phyloP scores from a whole-genome alignment of 2,888 invertebrate species.

The Melanophora roralis region DNA sequence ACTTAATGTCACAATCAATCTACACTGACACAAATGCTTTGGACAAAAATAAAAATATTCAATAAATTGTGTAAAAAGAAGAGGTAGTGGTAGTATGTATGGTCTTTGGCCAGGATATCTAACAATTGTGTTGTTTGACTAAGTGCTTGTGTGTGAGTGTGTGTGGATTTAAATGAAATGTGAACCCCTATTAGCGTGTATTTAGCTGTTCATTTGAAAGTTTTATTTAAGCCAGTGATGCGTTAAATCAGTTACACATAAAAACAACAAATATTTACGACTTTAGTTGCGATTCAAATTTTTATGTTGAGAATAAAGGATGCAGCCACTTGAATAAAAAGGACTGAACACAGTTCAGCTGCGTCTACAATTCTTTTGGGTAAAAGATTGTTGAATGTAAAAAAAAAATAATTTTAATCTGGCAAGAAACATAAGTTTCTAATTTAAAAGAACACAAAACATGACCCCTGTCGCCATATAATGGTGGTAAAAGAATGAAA shows the following conservation, averaged over 20 bases:
- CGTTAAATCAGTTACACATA: constrained; percentile 72
- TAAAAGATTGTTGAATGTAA: too few relatives aligned
- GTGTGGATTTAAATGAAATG: constrained; percentile 69
- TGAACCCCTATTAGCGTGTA: constrained; percentile 76
- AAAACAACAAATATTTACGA: constrained; percentile 53
- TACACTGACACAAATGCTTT: constrained; percentile 64
- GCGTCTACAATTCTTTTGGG: not conserved
- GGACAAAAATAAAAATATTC: constrained; percentile 29
- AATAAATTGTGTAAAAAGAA: constrained; percentile 2
- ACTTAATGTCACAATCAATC: constrained; percentile 76
- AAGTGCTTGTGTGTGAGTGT: constrained; percentile 11
- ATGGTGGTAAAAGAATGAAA: not conserved
- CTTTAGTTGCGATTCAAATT: constrained; percentile 24
- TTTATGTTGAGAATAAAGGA: constrained; percentile 39
- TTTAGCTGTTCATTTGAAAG: constrained; percentile 76
- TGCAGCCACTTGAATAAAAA: constrained; percentile 62
- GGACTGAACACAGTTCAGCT: constrained; percentile 41
- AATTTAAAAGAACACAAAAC: constrained; percentile 52
- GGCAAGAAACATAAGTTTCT: constrained; percentile 74
- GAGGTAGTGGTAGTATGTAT: not conserved
- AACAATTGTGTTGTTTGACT: constrained; percentile 8
- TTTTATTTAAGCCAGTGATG: constrained; percentile 74
- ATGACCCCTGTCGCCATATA: not conserved
- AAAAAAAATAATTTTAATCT: constrained; percentile 75
- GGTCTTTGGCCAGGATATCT: constrained; percentile 41